Evolutionary conservation across 2,113 vertebrate genomes (phyloP), one percentile per base, ranked within the genome.

Genomic region (Reinhardtius hippoglossoides): DNA sequence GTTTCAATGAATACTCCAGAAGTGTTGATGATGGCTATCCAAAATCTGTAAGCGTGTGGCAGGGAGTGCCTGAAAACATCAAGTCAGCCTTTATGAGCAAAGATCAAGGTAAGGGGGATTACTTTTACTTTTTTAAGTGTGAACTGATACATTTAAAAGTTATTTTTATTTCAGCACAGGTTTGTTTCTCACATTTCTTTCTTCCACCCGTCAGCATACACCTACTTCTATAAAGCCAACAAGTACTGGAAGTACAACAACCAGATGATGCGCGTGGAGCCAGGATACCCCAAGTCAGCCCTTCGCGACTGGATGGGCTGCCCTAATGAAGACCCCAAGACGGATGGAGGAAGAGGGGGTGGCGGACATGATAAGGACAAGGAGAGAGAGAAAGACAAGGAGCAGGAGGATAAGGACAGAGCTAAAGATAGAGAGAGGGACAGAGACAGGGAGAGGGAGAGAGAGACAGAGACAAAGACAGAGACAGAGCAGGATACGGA

Each of bases 201-300:
- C 15, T 58, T 23, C 16, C 14, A 14, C 23, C 48, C 59, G 12
- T 60, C 86, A 98, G 97, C 90, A 9, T 95, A 95, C 93, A 97
- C 96, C 1, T 97, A 97, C 90, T 98, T 98, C 91, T 97, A 97
- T 91, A 98, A 97, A 92, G 95, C 94, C 64, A 96, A 97, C 83
- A 96, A 95, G 71, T 98, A 98, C 89, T 98, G 97, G 97, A 97
- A 97, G 85, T 98, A 96, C 88, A 96, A 96, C 90, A 98, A 97
- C 87, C 95, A 97, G 91, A 91, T 95, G 88, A 92, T 97, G 91
- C 95, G 94, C 9, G 96, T 97, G 27, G 96, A 97, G 80, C 95
- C 96, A 0, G 97, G 97, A 52, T 97, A 95, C 84, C 97, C 97
- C 76, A 97, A 96, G 76, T 97, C 96, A 0, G 95, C 95, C 2